A percentile compares a stretch with the other conserved stretches of the same genome.
Evolutionary conservation across 2,888 invertebrate genomes (phyloP).

Genomic region (Drosophila algonquin): DNA sequence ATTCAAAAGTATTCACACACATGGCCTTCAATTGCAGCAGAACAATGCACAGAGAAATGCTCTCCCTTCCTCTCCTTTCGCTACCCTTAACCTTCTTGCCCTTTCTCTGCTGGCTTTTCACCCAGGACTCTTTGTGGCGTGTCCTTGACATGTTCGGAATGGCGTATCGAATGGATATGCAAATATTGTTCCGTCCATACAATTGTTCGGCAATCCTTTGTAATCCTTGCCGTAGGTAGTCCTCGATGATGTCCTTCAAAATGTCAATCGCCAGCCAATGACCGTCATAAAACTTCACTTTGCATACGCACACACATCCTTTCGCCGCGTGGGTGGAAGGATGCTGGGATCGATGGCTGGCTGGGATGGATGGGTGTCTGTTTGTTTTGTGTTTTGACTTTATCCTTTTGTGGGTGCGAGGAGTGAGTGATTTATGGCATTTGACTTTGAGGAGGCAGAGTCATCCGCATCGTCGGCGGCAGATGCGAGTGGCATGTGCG

Average conservation of each 20-base stretch:
- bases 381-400: slow-evolving; percentile 68
- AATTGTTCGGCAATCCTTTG: slow-evolving; percentile 75
- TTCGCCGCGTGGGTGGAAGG: slow-evolving; percentile 41
- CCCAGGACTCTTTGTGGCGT: slow-evolving; percentile 8
- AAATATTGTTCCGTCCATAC: slow-evolving; percentile 69
- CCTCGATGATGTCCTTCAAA: slow-evolving; percentile 35
- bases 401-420: slow-evolving; percentile 47
- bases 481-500: slow-evolving; percentile 39
- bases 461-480: too few relatives aligned
- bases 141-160: slow-evolving; percentile 73
- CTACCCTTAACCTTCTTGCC: slow-evolving; percentile 23
- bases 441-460: slow-evolving; percentile 19
- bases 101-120: slow-evolving; percentile 21
- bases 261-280: slow-evolving; percentile 55
- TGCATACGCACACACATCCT: slow-evolving; percentile 29
- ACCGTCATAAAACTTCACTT: slow-evolving; percentile 67
- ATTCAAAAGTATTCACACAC: slow-evolving; percentile 34
- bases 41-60: slow-evolving; percentile 13
- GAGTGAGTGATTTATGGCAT: slow-evolving; percentile 65
- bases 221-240: slow-evolving; percentile 74
- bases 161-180: slow-evolving; percentile 65
- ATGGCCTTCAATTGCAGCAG: slow-evolving; percentile 45
- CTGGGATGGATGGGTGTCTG: slow-evolving; percentile 28
- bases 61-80: slow-evolving; percentile 12
- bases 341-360: slow-evolving; percentile 3